These are phyloP conservation scores for Panagrolaimus sp. DNA, from an alignment of 1,140 invertebrate genomes.

Conservation along the genomic window DNA sequence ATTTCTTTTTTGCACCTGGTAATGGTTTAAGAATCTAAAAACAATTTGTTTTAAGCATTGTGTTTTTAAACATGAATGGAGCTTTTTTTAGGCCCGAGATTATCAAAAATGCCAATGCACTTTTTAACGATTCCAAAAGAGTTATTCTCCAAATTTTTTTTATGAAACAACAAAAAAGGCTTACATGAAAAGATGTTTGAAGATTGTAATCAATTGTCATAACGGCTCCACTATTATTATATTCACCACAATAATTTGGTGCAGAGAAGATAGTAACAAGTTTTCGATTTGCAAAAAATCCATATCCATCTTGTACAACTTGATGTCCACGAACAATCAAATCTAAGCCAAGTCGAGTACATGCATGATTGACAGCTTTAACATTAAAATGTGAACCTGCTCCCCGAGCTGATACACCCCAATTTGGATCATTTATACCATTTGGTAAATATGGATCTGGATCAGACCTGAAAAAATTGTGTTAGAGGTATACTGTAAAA, in stretches of 20 bases:
- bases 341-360: slow-evolving; percentile 20
- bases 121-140: not conserved
- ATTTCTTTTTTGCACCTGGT: not conserved
- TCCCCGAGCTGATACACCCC: slow-evolving; percentile 21
- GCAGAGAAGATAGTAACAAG: slow-evolving; percentile 88
- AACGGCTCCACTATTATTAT: slow-evolving; percentile 93
- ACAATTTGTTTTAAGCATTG: too few relatives aligned
- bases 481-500: too few relatives aligned
- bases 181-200: slow-evolving; percentile 58
- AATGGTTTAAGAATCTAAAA: slow-evolving; percentile 22
- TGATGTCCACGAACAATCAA: slow-evolving; percentile 59
- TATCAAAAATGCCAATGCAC: too few relatives aligned
- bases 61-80: too few relatives aligned
- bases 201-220: slow-evolving; percentile 98
- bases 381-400: slow-evolving; percentile 23
- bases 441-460: slow-evolving; percentile 21
- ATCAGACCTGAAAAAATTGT: too few relatives aligned
- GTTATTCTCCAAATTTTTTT: not conserved
- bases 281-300: slow-evolving; percentile 94
- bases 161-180: too few relatives aligned
- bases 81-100: too few relatives aligned
- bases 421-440: slow-evolving; percentile 16
- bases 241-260: slow-evolving; percentile 97
- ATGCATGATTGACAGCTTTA: slow-evolving; percentile 20
- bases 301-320: slow-evolving; percentile 87